phyloP scores from a whole-genome alignment of 2,797 vertebrate genomes.

The Danio choprae region DNA sequence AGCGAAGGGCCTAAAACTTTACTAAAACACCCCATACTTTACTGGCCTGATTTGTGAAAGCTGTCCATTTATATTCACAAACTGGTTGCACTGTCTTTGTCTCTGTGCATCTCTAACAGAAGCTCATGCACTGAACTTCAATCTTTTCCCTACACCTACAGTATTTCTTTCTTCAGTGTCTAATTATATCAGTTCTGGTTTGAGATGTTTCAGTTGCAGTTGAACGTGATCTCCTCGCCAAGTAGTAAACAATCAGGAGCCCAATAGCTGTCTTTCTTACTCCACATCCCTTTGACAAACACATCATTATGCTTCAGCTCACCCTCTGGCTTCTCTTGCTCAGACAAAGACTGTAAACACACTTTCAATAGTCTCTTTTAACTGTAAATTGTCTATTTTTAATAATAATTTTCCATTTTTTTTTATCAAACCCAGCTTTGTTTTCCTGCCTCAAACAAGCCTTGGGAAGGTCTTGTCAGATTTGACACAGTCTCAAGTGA shows the following conservation, averaged over 20 bases:
- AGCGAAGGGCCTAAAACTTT: no score
- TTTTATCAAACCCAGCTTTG: conserved; percentile 43
- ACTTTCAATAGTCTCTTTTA: conserved; percentile 18
- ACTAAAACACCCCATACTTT: no score
- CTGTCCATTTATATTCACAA: no score
- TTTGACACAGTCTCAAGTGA: conserved; percentile 43
- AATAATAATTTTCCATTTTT: conserved; percentile 40
- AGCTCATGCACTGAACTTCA: conserved; percentile 19
- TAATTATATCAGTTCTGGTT: conserved; percentile 47
- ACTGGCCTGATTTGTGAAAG: no score
- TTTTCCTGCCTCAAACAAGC: conserved; percentile 42
- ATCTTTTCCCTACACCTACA: conserved; percentile 35
- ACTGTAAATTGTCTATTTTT: conserved; percentile 29
- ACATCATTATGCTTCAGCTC: conserved; percentile 38
- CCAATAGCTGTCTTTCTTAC: conserved; percentile 47
- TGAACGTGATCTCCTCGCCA: background rate
- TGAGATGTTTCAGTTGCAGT: conserved; percentile 6
- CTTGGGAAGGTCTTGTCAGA: conserved; percentile 47
- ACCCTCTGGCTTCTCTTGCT: conserved; percentile 21
- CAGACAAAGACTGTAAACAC: conserved; percentile 45
- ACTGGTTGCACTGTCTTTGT: no score
- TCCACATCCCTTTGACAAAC: conserved; percentile 42
- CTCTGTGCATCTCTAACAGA: conserved; percentile 20
- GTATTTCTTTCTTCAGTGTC: conserved; percentile 40
- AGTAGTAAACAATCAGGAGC: conserved; percentile 44